phyloP scores from a whole-genome alignment of 2,888 invertebrate species.

The Drosophila gaucha region DNA sequence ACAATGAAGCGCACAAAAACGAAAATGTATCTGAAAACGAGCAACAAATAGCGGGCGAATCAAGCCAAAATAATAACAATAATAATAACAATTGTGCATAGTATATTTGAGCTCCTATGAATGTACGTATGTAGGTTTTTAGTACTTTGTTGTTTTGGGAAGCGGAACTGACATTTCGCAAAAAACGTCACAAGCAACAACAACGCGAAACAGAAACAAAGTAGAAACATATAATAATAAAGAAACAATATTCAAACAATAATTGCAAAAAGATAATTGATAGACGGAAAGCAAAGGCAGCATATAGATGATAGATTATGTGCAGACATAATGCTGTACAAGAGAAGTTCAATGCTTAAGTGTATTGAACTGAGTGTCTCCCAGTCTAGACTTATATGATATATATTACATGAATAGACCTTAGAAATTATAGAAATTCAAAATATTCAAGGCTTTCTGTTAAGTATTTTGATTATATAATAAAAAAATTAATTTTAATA shows the following conservation, averaged over 20 bases:
- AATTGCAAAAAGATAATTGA: slow-evolving; percentile 33
- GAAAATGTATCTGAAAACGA: slow-evolving; percentile 13
- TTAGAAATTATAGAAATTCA: no score
- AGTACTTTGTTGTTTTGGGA: slow-evolving; percentile 64
- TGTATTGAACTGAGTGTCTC: no score
- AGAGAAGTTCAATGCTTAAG: no score
- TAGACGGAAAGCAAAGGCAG: slow-evolving; percentile 32
- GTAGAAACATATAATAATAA: slow-evolving; percentile 14
- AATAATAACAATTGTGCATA: slow-evolving; percentile 52
- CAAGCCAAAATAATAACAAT: slow-evolving; percentile 43
- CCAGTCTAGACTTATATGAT: no score
- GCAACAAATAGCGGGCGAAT: slow-evolving; percentile 25
- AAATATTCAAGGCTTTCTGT: no score
- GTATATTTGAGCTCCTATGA: slow-evolving; percentile 20
- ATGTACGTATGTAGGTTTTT: slow-evolving; percentile 38
- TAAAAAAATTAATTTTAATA: no score
- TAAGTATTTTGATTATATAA: no score
- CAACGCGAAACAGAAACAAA: slow-evolving; percentile 18
- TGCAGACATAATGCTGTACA: no score
- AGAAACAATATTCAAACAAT: slow-evolving; percentile 3
- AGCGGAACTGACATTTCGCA: slow-evolving; percentile 66
- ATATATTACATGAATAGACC: no score
- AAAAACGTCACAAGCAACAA: slow-evolving; percentile 44
- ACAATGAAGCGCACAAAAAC: slow-evolving; percentile 60
- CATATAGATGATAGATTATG: slow-evolving; percentile 5